phyloP scores from a whole-genome alignment of 2,113 vertebrate species.

The Carassius carassius region DNA sequence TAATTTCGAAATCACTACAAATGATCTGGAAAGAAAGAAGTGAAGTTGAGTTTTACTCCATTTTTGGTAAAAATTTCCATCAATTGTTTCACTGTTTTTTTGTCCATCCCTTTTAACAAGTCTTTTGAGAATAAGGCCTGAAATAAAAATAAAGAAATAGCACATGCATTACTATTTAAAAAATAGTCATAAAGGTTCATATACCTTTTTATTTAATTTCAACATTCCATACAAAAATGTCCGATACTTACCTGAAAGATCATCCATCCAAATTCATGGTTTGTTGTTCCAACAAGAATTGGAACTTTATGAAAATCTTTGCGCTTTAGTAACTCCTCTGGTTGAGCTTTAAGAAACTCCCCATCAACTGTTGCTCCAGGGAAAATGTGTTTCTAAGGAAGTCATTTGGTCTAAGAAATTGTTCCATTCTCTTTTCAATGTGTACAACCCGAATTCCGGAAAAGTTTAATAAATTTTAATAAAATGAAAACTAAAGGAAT shows the following conservation, averaged over 20 bases:
- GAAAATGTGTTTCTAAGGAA: slow-evolving; percentile 52
- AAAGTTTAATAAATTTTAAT: too few relatives aligned
- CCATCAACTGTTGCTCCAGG: slow-evolving; percentile 73
- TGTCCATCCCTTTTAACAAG: slow-evolving; percentile 73
- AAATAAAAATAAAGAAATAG: slow-evolving; percentile 29
- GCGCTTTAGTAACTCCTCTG: slow-evolving; percentile 70
- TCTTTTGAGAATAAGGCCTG: slow-evolving; percentile 66
- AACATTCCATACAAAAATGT: background rate
- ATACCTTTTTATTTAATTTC: background rate
- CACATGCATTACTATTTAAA: background rate
- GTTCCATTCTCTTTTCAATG: background rate
- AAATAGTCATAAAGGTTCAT: background rate
- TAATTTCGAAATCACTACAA: background rate
- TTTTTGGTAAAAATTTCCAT: slow-evolving; percentile 62
- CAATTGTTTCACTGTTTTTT: slow-evolving; percentile 55
- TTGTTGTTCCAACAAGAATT: slow-evolving; percentile 78
- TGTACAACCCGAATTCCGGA: too few relatives aligned
- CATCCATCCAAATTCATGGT: slow-evolving; percentile 81
- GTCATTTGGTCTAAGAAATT: background rate
- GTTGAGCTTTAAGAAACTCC: slow-evolving; percentile 70
- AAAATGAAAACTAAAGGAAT: too few relatives aligned
- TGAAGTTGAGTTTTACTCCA: slow-evolving; percentile 62
- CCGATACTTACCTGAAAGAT: slow-evolving; percentile 62
- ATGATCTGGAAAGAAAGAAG: background rate
- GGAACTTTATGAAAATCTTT: slow-evolving; percentile 73